Percentiles rank a stretch among this genome's conserved stretches.
phyloP scores from a whole-genome alignment of 2,888 invertebrate genomes.

The Pimpla rufipes region DNA sequence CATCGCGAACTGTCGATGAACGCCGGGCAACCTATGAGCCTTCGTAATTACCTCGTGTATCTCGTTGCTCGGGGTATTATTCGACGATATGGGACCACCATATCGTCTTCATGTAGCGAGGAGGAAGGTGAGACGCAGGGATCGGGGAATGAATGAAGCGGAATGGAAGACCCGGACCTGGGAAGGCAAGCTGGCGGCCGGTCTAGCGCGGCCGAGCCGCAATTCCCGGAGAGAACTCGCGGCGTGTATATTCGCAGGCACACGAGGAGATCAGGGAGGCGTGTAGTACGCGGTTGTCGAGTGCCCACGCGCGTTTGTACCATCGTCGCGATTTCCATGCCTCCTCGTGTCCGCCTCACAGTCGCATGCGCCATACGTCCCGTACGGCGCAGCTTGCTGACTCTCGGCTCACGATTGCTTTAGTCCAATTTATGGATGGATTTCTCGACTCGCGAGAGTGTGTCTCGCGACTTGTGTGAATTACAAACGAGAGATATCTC shows the following conservation, averaged over 20 bases:
- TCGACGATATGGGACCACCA: slow-evolving; percentile 46
- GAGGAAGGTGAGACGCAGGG: slow-evolving; percentile 17
- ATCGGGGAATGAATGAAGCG: slow-evolving; percentile 44
- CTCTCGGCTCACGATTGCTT: slow-evolving; percentile 59
- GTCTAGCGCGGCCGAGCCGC: slow-evolving; percentile 14
- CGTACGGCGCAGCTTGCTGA: no score
- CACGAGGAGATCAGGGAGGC: slow-evolving; percentile 63
- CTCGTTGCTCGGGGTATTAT: slow-evolving; percentile 46
- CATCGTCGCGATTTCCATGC: slow-evolving; percentile 61
- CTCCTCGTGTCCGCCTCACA: slow-evolving; percentile 51
- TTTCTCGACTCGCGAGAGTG: no score
- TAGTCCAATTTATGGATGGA: slow-evolving; percentile 64
- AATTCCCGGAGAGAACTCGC: slow-evolving; percentile 20
- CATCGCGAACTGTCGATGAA: slow-evolving; percentile 65
- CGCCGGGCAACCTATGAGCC: slow-evolving; percentile 28
- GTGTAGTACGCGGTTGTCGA: slow-evolving; percentile 67
- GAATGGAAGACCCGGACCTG: slow-evolving; percentile 16
- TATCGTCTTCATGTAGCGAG: slow-evolving; percentile 25
- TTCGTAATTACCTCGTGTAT: slow-evolving; percentile 51
- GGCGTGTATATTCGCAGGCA: slow-evolving; percentile 47
- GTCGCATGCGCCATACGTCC: slow-evolving; percentile 45
- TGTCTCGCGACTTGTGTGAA: slow-evolving; percentile 35
- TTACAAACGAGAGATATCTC: slow-evolving; percentile 58
- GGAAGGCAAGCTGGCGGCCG: slow-evolving; percentile 41
- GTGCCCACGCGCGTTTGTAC: slow-evolving; percentile 67